Evolutionary conservation across 2,113 vertebrate species (phyloP), one percentile per base, ranked within the genome.

Genomic region (Odocoileus hemionus): DNA sequence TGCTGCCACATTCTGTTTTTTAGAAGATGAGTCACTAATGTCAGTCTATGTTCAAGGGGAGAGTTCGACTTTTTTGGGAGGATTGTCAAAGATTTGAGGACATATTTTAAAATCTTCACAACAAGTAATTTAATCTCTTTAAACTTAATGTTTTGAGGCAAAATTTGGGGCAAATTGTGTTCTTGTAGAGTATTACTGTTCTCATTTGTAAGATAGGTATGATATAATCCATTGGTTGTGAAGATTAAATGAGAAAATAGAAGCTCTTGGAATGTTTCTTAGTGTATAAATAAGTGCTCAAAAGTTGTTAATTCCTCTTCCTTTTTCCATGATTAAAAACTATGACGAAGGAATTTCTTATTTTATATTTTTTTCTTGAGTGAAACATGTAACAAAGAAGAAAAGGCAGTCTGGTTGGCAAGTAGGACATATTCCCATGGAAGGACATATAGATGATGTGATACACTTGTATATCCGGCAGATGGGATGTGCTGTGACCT

Each of bases 121-220:
- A 25, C 30, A 93, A 86, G 12, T 96, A 94, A 88, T 89, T 89
- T 89, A 95, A 76, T 47, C 33, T 94, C 11, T 90, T 52, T 82
- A 94, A 91, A 80, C 39, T 55, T 86, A 88, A 93, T 36, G 23
- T 52, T 39, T 84, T 55, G n/a, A 84, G 80, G 70, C 23, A 43
- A 43, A 21, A 95, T 80, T 95, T 91, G n/a, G 76, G 83, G 45
- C 11, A 60, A 85, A 80, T 80, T 93, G n/a, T 30, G 33, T 93
- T 78, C 43, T 96, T 89, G 26, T 47, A 82, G 45, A 86, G 4
- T 82, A 76, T 93, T 78, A n/a, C 39, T 96, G 4, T 93, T 91
- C 47, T 95, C 26, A 60, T 89, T 96, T 96, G 78, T 95, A 91
- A 96, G 87, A 70, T 89, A 58, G 11, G 26, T 95, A 7, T 96